These are phyloP conservation scores for Phocides pigmalion DNA, from an alignment of 1,140 invertebrate genomes.

Conservation along the genomic window DNA sequence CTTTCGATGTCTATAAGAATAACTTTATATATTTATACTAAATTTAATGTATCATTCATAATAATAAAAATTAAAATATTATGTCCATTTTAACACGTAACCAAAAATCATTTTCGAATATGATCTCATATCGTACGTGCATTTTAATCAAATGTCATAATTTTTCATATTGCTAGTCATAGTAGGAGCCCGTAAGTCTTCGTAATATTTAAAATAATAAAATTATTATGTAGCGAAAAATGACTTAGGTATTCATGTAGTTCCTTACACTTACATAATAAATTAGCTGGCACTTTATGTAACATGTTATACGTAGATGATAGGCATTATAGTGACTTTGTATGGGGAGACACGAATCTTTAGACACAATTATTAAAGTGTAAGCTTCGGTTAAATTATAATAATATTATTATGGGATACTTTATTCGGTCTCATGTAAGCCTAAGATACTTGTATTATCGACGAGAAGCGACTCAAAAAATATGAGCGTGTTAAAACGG, in stretches of 20 bases:
- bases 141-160: conserved; percentile 3
- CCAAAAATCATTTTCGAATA: too few species aligned
- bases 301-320: conserved; percentile 45
- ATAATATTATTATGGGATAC: conserved; percentile 11
- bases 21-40: conserved; percentile 33
- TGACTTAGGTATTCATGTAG: conserved; percentile 58
- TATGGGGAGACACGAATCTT: background rate
- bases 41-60: conserved; percentile 16
- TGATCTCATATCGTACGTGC: too few species aligned
- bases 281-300: conserved; percentile 70
- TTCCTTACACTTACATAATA: conserved; percentile 59
- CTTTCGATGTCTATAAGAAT: conserved; percentile 24
- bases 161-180: background rate
- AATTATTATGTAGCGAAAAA: conserved; percentile 40
- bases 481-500: too few species aligned
- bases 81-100: background rate
- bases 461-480: background rate
- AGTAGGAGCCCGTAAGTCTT: background rate
- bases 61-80: too few species aligned
- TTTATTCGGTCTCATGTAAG: background rate
- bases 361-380: conserved; percentile 7
- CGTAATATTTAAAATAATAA: background rate
- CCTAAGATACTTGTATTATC: background rate
- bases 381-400: conserved; percentile 18
- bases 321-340: conserved; percentile 14